Conservation (phyloP, 2,797 vertebrate genomes). For the Oreonectes daqikongensis region DNA sequence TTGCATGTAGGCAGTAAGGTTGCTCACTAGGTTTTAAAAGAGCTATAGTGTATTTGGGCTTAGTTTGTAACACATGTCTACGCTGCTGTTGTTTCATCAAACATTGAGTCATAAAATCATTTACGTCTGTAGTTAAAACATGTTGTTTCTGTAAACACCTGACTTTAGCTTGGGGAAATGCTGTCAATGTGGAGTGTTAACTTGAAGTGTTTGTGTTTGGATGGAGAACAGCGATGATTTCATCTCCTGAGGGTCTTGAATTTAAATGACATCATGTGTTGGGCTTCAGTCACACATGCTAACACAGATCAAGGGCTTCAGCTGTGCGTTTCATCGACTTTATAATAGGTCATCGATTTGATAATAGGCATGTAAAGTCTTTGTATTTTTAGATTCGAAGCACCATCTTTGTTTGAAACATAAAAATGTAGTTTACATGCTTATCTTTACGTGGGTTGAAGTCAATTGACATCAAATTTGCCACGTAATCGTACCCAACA, state of each 20-base stretch:
- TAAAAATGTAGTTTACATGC: too few relatives aligned
- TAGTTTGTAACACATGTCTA: neutral
- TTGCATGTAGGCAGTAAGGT: neutral
- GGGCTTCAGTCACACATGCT: conserved; percentile 52
- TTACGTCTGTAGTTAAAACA: neutral
- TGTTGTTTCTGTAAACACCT: conserved; percentile 34
- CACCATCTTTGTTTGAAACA: too few relatives aligned
- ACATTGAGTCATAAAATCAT: neutral
- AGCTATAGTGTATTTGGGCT: neutral
- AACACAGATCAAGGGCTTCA: conserved; percentile 53
- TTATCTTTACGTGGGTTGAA: too few relatives aligned
- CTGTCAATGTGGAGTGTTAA: conserved; percentile 5
- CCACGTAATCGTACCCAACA: too few relatives aligned
- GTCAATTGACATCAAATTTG: too few relatives aligned
- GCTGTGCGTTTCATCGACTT: too few relatives aligned
- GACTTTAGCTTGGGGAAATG: conserved; percentile 4
- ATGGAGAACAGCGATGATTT: conserved; percentile 31
- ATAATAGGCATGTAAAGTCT: too few relatives aligned
- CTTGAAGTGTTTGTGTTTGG: conserved; percentile 13
- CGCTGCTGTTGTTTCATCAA: neutral
- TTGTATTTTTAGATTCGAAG: too few relatives aligned
- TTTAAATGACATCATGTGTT: conserved; percentile 9
- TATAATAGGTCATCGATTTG: too few relatives aligned
- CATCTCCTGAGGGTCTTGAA: conserved; percentile 21
- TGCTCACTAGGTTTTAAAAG: neutral